Conservation (phyloP, 2,113 vertebrate genomes). For the Thunnus thynnus region DNA sequence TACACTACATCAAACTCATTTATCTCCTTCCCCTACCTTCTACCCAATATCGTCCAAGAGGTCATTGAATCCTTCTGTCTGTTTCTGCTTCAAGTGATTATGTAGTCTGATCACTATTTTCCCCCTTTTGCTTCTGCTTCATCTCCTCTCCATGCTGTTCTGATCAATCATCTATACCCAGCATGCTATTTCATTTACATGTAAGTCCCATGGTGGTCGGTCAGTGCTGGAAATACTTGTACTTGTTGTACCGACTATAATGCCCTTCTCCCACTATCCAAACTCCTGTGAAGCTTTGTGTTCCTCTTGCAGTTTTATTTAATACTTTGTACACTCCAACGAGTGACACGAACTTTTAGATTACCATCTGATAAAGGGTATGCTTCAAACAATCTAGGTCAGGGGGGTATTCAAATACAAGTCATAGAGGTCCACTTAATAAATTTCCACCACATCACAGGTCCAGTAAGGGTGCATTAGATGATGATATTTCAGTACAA, state of each 20-base stretch:
- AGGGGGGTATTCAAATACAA: too few species aligned
- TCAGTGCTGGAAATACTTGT: neutral
- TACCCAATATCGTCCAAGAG: slow-evolving; percentile 18
- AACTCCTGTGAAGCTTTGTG: too few species aligned
- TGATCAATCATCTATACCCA: slow-evolving; percentile 13
- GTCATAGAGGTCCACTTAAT: too few species aligned
- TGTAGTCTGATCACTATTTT: slow-evolving; percentile 49
- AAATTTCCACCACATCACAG: too few species aligned
- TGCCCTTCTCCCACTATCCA: too few species aligned
- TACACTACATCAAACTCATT: slow-evolving; percentile 6
- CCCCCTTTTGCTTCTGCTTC: slow-evolving; percentile 17
- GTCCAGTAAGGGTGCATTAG: too few species aligned
- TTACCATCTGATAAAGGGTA: too few species aligned
- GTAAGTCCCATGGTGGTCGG: neutral
- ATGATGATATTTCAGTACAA: too few species aligned
- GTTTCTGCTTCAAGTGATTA: slow-evolving; percentile 18
- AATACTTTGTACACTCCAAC: too few species aligned
- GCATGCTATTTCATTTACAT: slow-evolving; percentile 5
- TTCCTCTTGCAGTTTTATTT: too few species aligned
- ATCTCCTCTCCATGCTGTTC: slow-evolving; percentile 22
- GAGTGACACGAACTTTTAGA: too few species aligned
- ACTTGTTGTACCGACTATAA: neutral
- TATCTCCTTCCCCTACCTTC: slow-evolving; percentile 23
- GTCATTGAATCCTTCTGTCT: slow-evolving; percentile 27
- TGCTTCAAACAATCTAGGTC: too few species aligned